Conservation (phyloP, 2,797 vertebrate species). For the Amniataba percoides region DNA sequence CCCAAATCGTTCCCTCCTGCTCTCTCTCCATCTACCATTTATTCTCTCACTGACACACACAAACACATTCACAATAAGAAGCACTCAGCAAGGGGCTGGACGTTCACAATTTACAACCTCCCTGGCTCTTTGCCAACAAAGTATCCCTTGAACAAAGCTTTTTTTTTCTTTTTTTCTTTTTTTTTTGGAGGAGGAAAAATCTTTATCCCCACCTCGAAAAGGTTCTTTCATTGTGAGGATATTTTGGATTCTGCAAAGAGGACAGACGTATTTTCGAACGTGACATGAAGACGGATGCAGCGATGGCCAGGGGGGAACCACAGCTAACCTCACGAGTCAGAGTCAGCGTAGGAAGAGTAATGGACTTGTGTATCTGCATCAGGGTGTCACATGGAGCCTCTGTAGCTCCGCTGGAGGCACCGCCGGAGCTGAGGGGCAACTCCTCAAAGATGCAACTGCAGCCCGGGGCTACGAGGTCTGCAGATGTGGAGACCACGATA, state of each 20-base stretch:
- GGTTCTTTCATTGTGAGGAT: background rate
- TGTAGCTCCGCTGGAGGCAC: slow-evolving; percentile 33
- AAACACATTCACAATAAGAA: background rate
- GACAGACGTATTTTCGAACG: slow-evolving; percentile 9
- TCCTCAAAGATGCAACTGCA: slow-evolving; percentile 53
- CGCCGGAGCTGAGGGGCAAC: slow-evolving; percentile 11
- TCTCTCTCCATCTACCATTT: slow-evolving; percentile 1
- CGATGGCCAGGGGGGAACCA: slow-evolving; percentile 27
- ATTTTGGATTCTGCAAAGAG: slow-evolving; percentile 28
- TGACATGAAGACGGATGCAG: slow-evolving; percentile 31
- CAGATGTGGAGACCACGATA: slow-evolving; percentile 2
- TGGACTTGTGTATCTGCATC: slow-evolving; percentile 46
- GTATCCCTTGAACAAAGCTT: slow-evolving; percentile 42
- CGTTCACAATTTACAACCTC: slow-evolving; percentile 42
- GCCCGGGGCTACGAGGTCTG: slow-evolving; percentile 37
- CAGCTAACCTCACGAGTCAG: slow-evolving; percentile 27
- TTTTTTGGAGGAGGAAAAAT: background rate
- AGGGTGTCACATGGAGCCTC: slow-evolving; percentile 9
- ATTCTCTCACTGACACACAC: slow-evolving; percentile 17
- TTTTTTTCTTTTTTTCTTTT: slow-evolving; percentile 13
- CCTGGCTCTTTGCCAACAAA: slow-evolving; percentile 38
- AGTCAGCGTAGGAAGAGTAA: slow-evolving; percentile 24
- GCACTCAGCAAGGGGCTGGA: slow-evolving; percentile 6
- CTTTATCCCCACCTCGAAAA: slow-evolving; percentile 21
- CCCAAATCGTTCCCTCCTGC: background rate